A percentile compares a stretch with the other conserved stretches of the same genome.
Evolutionary conservation across 2,113 vertebrate genomes (phyloP).

Genomic region (Pedionomus torquatus): DNA sequence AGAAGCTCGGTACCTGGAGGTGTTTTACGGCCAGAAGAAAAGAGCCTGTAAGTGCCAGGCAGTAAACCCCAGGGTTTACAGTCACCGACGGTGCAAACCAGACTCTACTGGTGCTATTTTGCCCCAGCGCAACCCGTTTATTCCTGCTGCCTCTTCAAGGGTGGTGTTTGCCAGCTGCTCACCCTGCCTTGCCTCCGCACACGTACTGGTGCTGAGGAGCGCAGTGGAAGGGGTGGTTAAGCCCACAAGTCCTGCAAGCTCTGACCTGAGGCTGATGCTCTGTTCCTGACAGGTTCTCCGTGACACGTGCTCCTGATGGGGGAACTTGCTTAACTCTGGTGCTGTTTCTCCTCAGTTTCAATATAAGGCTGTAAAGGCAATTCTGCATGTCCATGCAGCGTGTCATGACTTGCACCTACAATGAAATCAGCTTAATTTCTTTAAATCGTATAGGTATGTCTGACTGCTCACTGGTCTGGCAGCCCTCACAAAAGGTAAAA

Average conservation of each 20-base stretch:
- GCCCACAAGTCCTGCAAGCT: background rate
- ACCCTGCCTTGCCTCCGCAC: too few species aligned
- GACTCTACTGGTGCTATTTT: background rate
- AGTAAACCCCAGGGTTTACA: background rate
- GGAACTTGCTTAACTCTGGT: background rate
- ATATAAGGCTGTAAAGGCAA: background rate
- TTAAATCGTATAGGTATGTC: too few species aligned
- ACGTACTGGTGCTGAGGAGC: accelerated
- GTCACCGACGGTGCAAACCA: too few species aligned
- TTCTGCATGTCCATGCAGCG: background rate
- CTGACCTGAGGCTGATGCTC: background rate
- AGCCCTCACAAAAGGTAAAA: background rate
- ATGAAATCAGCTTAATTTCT: background rate
- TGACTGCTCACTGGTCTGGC: background rate
- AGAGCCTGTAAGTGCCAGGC: background rate
- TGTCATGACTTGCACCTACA: background rate
- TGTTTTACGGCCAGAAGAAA: accelerated
- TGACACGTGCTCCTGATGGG: accelerated
- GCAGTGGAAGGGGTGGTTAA: background rate
- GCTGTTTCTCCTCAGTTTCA: background rate
- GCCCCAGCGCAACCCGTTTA: background rate
- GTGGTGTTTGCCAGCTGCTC: background rate
- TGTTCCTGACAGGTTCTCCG: accelerated
- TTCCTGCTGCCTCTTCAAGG: background rate
- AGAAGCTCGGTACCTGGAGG: background rate